These are phyloP conservation scores for Dicranocentrus wangi DNA, from an alignment of 2,888 invertebrate genomes.

Conservation along the genomic window DNA sequence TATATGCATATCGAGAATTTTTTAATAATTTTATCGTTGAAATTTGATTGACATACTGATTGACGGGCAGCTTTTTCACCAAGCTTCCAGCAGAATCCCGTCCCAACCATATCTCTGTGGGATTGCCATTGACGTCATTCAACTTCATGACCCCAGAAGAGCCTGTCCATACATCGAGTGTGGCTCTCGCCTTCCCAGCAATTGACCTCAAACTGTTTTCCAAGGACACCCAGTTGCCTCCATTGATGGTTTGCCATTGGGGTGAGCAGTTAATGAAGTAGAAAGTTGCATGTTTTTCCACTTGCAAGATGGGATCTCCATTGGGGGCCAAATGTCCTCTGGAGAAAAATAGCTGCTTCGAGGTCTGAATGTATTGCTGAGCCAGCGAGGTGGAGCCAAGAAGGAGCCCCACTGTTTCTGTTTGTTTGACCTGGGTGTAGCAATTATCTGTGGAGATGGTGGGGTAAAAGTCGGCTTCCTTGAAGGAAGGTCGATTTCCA, in stretches of 20 bases:
- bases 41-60: slow-evolving; percentile 24
- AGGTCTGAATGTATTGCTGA: slow-evolving; percentile 69
- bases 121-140: slow-evolving; percentile 74
- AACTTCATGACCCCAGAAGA: slow-evolving; percentile 79
- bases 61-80: slow-evolving; percentile 43
- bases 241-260: slow-evolving; percentile 81
- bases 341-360: slow-evolving; percentile 73
- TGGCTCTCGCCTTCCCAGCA: slow-evolving; percentile 74
- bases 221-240: slow-evolving; percentile 77
- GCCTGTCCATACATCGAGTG: slow-evolving; percentile 78
- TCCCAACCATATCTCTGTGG: slow-evolving; percentile 75
- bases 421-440: slow-evolving; percentile 67
- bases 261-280: slow-evolving; percentile 81
- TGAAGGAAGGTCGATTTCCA: slow-evolving; percentile 58
- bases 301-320: slow-evolving; percentile 79
- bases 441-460: slow-evolving; percentile 51
- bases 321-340: slow-evolving; percentile 81
- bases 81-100: slow-evolving; percentile 29
- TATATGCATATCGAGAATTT: neutral
- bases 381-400: slow-evolving; percentile 71
- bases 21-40: neutral
- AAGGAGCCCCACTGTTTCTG: slow-evolving; percentile 71
- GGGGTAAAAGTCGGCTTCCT: slow-evolving; percentile 47
- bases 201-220: slow-evolving; percentile 74
- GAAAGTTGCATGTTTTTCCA: slow-evolving; percentile 79